Evolutionary conservation across 1,140 invertebrate genomes (phyloP).

Genomic region (Saxidomus purpurata): DNA sequence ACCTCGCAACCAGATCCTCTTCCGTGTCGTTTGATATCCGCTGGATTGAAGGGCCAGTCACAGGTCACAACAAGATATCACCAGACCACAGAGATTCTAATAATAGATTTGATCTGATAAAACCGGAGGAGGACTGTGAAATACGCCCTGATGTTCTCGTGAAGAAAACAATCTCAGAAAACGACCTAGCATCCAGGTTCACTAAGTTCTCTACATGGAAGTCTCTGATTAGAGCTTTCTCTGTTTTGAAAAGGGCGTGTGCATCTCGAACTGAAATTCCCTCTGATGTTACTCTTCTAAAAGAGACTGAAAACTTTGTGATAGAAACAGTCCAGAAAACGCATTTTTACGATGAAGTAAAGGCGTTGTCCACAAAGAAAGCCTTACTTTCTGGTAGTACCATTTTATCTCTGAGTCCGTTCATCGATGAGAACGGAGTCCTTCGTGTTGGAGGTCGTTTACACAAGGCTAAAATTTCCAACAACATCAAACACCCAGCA

Average conservation of each 20-base stretch:
- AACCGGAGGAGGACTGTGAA: conserved; percentile 29
- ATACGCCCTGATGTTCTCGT: background rate
- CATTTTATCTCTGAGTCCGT: conserved; percentile 8
- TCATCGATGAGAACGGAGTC: conserved; percentile 46
- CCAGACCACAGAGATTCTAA: too few species aligned
- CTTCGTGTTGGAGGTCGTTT: conserved; percentile 68
- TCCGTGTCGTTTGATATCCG: background rate
- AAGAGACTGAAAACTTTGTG: too few species aligned
- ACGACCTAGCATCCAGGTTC: background rate
- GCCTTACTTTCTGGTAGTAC: background rate
- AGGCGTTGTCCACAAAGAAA: background rate
- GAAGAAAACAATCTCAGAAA: background rate
- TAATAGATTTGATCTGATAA: conserved; percentile 17
- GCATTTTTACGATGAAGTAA: conserved; percentile 11
- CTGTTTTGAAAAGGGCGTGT: background rate
- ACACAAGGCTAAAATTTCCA: conserved; percentile 2
- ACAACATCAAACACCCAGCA: conserved; percentile 51
- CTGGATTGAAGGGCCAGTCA: background rate
- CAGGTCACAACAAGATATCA: too few species aligned
- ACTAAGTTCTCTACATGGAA: conserved; percentile 2
- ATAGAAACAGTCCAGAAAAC: too few species aligned
- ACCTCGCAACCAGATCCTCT: background rate
- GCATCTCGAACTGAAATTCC: too few species aligned
- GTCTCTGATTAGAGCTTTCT: background rate
- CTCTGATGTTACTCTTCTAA: too few species aligned